Base-by-base conservation (phyloP, 2,797 vertebrate species). In the Heliangelus exortis region DNA sequence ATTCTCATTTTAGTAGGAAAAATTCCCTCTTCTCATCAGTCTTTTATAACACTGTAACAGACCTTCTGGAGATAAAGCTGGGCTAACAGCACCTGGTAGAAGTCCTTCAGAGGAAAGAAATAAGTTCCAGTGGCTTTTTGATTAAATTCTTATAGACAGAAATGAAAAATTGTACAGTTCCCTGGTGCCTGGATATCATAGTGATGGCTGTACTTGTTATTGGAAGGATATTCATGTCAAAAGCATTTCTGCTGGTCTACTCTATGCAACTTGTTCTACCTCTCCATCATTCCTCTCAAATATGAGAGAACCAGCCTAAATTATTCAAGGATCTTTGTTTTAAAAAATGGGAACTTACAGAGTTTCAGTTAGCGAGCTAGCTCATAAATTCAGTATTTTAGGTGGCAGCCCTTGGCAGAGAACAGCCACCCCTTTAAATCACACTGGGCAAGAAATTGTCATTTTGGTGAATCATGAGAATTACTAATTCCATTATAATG, bases 361-460 rank as follows among this genome's bases (percentile, higher is more conserved):
- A 87, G 74, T 91, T 97, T 91, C 73, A 58, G 88, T 58, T 41
- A 8, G 71, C 28, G 55, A 92, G 68, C 43, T 34, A 87, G 84
- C 91, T 97, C 94, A 84, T 97, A 96, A 97, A 97, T 97, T 88
- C 90, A 90, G 83, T 31, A 45, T 68, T 97, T 96, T 71, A 95
- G 92, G 67, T 95, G 69, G 68, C 80, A 74, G 94, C 62, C 84
- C 73, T 96, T 87, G 95, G 91, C 92, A 93, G 75, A 87, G 75
- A 97, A 89, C 89, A 48, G 55, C 88, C 83, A 85, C 75, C 86
- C 92, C 92, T 89, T 96, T 96, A 97, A 97, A 96, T 97, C 87
- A 96, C 11, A 29, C 87, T 65, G 93, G 79, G 72, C 73, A 93
- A 68, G 94, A 92, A 87, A 72, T 90, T 89, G 78, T 84, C 89